Percentiles rank a stretch among this genome's conserved stretches.
Conservation (phyloP, 2,113 vertebrate genomes). For the Heteronetta atricapilla region DNA sequence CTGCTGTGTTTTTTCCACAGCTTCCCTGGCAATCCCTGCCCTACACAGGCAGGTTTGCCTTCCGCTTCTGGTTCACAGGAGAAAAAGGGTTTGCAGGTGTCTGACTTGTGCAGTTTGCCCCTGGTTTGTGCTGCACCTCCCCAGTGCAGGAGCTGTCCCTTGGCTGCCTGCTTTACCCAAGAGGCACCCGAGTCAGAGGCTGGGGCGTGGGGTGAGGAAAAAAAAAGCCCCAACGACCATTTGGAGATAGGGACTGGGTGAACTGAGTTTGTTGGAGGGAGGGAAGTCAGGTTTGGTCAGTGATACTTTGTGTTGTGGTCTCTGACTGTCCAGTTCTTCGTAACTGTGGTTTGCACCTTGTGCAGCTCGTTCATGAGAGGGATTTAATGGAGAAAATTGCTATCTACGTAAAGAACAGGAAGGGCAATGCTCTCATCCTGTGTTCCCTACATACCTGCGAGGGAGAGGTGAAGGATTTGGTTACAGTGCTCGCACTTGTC, state of each 20-base stretch:
- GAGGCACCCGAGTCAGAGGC: neutral
- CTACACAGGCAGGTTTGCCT: neutral
- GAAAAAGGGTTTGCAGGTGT: neutral
- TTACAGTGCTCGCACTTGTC: neutral
- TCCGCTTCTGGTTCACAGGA: neutral
- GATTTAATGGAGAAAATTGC: neutral
- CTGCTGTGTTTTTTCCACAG: neutral
- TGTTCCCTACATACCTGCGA: rapidly evolving
- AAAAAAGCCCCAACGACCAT: neutral
- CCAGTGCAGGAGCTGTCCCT: neutral
- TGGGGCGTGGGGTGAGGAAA: neutral
- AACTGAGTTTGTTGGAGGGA: neutral
- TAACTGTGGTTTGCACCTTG: neutral
- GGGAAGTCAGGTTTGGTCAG: neutral
- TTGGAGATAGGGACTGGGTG: neutral
- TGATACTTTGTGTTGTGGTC: neutral
- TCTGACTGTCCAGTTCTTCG: neutral
- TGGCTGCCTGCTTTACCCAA: neutral
- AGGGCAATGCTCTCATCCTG: neutral
- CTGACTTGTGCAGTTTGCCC: neutral
- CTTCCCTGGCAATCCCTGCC: neutral
- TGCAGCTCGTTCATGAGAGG: neutral
- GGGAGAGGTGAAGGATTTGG: neutral
- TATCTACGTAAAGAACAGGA: neutral
- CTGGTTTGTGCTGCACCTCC: neutral